Base-by-base conservation (phyloP, 1,140 invertebrate genomes). In the Laodelphax striatellus region DNA sequence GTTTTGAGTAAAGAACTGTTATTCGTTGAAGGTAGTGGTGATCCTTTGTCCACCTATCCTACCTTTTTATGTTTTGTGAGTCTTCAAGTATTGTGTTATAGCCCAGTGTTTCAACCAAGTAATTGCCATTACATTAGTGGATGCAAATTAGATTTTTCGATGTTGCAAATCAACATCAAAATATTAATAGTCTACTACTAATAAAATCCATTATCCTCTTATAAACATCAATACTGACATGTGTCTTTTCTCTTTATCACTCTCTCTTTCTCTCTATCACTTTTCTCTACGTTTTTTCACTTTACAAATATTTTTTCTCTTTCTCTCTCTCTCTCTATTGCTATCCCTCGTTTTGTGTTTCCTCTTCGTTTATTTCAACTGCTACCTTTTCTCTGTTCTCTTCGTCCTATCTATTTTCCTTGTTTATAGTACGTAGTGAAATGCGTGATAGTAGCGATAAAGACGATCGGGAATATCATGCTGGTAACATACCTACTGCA, bases 381-480 rank as follows among this genome's bases (percentile, higher is more conserved):
- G 10, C 34, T 38, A 38, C 10, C 34, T 38, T 8, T 11, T 38
- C 34, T 38, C 34, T 38, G 52, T 62, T 63, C 46, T 60, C 34
- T 61, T 68, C 44, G 16, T 22, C 58, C 55, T 58, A 11, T 54
- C 58, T 59, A 38, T 63, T 68, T 67, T 66, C 65, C 64, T 68
- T 61, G 67, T 67, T 69, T 76, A 43, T 85, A 95, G 92, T 94
- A 97, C 83, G 94, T 97, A 82, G 94, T 97, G 76, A 93, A 97
- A 79, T 97, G 94, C 82, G 94, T 97, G 79, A 96, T 97, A 82
- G 94, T 97, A 78, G 94, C 94, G 70, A 91, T 97, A 75, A 97
- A 97, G 85, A 97, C 94, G 76, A 97, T 97, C 79, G 93, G 94
- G 76, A 97, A 97, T 84, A 97, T 97, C 82, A 93, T 97, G 82